Evolutionary conservation across 35 echinoderm and acorn worm species (phyloP), one percentile per base, ranked within the genome.

Genomic region (Ptychodera flava): DNA sequence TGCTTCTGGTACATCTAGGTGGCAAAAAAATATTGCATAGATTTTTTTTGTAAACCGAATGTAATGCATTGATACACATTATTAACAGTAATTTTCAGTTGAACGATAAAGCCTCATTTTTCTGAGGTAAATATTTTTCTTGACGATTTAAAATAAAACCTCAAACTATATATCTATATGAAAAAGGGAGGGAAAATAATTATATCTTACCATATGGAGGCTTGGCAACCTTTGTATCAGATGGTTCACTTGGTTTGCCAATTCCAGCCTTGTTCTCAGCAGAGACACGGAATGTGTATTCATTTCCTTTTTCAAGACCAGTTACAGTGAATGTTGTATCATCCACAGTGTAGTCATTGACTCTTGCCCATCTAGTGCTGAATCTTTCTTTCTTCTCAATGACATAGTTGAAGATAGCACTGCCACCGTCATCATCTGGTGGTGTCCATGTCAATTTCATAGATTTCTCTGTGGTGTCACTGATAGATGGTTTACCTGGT

Each of bases 361-460:
- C 82, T 37, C 35, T 83, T 34, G 82, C 30, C 82, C 82, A 88
- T 89, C 32, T 85, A 90, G 81, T 99, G 88, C 82, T 92, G 86
- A 83, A 90, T 1, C 88, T 77, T 76, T 94, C 92, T 28, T 88
- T 88, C 81, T 92, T 92, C 86, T 99, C 96, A 34, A 99, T 37
- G 30, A 94, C 80, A 85, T 94, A 99, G 1, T 79, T 87, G 30
- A 85, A 85, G 85, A 99, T 92, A 27, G 89, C 80, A 37, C 84
- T 78, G 35, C 96, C 96, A 76, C 96, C 96, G 79, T 99, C 93
- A n/a, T 81, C 77, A 27, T 36, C 16, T 22, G 96, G 92, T 32
- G 87, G 38, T 32, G 79, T 85, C 96, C 96, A 99, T 2, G 93
- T 83, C 78, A 99, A 38, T 33, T 91, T 75, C 45, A 99, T 82